Evolutionary conservation across 2,113 vertebrate genomes (phyloP).

Genomic region (Egretta garzetta): DNA sequence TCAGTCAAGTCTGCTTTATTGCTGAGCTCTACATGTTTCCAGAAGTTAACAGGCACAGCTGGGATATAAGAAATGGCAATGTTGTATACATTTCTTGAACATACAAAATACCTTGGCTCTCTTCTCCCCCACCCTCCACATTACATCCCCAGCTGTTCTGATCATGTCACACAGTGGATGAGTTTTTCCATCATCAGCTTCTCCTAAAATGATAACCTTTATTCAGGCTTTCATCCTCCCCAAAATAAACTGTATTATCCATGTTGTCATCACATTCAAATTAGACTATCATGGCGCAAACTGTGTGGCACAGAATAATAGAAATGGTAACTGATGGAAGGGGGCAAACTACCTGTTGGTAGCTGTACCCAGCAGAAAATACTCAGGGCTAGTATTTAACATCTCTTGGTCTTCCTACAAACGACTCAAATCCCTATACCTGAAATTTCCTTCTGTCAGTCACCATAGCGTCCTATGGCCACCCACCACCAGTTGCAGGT

Average conservation of each 20-base stretch:
- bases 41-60: conserved; percentile 62
- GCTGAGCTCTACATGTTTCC: conserved; percentile 58
- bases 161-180: conserved; percentile 36
- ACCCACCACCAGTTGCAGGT: neutral
- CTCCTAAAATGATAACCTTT: conserved; percentile 51
- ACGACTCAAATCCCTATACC: neutral
- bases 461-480: neutral
- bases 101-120: conserved; percentile 57
- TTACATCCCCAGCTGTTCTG: conserved; percentile 52
- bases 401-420: neutral
- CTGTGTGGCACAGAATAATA: neutral
- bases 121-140: conserved; percentile 7
- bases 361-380: neutral
- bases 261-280: neutral
- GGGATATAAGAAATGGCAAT: conserved; percentile 49
- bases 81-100: conserved; percentile 57
- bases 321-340: neutral
- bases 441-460: neutral
- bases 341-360: neutral
- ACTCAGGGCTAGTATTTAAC: neutral
- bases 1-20: conserved; percentile 54
- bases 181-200: conserved; percentile 46
- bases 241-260: conserved; percentile 30
- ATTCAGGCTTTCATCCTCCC: conserved; percentile 15
- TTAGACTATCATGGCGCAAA: neutral